These are phyloP conservation scores for Coccyzus lansbergi DNA, from an alignment of 2,797 vertebrate genomes.

Conservation along the genomic window DNA sequence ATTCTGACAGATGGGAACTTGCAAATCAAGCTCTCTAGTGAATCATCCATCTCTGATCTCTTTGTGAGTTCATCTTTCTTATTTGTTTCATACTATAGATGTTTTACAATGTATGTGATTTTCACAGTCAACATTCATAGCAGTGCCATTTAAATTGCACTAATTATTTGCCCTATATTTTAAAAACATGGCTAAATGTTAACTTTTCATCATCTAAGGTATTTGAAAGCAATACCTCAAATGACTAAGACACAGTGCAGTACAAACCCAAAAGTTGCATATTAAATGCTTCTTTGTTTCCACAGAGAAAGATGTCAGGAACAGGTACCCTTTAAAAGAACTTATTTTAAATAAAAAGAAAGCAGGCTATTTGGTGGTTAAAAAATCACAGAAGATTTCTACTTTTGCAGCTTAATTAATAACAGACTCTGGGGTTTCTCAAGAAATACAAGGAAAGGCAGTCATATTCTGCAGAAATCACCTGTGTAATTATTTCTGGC, in stretches of 20 bases:
- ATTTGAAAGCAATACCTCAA: not conserved
- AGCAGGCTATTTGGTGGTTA: not conserved
- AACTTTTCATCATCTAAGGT: not conserved
- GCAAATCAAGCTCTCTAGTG: not conserved
- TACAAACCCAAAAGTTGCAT: not conserved
- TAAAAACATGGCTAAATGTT: not conserved
- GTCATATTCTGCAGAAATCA: slow-evolving; percentile 31
- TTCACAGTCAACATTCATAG: not conserved
- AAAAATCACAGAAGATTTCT: not conserved
- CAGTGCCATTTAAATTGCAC: not conserved
- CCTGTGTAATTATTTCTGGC: slow-evolving; percentile 70
- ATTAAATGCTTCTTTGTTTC: not conserved
- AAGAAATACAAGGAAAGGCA: slow-evolving; percentile 14
- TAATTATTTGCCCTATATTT: not conserved
- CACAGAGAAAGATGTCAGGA: not conserved
- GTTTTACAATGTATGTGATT: not conserved
- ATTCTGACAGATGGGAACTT: not conserved
- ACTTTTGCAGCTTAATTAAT: slow-evolving; percentile 36
- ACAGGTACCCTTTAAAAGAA: not conserved
- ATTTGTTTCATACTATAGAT: not conserved
- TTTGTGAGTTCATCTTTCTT: not conserved
- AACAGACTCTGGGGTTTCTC: not conserved
- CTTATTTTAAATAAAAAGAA: not conserved
- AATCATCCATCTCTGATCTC: not conserved
- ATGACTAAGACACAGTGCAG: not conserved